Evolutionary conservation across 2,888 invertebrate species (phyloP).

Genomic region (Orthosia cruda): DNA sequence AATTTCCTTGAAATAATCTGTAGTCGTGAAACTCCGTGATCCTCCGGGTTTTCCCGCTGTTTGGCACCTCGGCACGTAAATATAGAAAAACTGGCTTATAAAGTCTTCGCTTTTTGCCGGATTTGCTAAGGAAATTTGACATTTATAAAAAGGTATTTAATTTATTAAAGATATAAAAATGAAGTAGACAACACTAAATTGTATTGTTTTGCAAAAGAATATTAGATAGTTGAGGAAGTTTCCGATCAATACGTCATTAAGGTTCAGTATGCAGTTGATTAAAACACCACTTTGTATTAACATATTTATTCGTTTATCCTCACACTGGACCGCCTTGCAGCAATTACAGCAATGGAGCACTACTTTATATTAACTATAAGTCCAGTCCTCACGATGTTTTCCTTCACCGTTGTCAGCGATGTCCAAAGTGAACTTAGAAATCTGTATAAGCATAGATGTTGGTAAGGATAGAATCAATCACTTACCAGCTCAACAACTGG

Average conservation of each 20-base stretch:
- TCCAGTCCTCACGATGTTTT: no score
- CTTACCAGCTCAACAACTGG: neutral
- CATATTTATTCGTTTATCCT: no score
- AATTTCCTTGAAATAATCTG: conserved; percentile 57
- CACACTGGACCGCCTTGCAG: no score
- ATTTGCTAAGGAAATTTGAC: neutral
- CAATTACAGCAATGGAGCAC: no score
- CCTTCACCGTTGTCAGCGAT: no score
- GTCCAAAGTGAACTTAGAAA: neutral
- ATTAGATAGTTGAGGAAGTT: neutral
- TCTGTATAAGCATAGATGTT: neutral
- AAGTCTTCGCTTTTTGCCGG: neutral
- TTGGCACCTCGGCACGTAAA: conserved; percentile 36
- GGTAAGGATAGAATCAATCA: neutral
- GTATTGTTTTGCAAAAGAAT: neutral
- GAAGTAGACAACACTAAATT: no score
- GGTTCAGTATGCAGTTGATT: neutral
- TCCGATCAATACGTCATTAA: neutral
- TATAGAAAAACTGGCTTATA: conserved; percentile 10
- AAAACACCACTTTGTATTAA: neutral
- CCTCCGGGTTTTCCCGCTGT: neutral
- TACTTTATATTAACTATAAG: no score
- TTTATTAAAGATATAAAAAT: no score
- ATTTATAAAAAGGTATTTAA: no score
- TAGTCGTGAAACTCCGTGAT: conserved; percentile 20